These are phyloP conservation scores for Myopa testacea DNA, from an alignment of 2,888 invertebrate species.

Conservation along the genomic window DNA sequence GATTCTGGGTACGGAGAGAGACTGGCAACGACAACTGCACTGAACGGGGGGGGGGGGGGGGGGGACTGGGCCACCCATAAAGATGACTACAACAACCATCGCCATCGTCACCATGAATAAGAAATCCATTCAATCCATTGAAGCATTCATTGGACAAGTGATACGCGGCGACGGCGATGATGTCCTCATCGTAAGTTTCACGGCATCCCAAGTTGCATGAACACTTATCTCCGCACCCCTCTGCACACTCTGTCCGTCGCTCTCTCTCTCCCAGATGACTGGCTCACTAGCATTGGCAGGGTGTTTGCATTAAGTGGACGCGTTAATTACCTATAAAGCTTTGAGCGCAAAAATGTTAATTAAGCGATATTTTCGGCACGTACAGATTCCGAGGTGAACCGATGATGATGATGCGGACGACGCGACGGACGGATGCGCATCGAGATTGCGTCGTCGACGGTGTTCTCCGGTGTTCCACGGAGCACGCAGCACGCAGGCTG, in stretches of 20 bases:
- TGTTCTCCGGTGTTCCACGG: constrained; percentile 17
- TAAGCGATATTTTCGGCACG: constrained; percentile 66
- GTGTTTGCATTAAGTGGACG: constrained; percentile 67
- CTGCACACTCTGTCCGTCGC: background rate
- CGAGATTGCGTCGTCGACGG: constrained; percentile 23
- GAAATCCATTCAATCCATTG: constrained; percentile 29
- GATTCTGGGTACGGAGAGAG: background rate
- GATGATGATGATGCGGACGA: background rate
- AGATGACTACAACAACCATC: constrained; percentile 42
- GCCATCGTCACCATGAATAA: constrained; percentile 11
- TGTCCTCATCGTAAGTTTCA: constrained; percentile 10
- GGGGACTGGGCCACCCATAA: constrained; percentile 58
- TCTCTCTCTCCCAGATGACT: background rate
- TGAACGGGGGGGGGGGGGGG: constrained; percentile 47
- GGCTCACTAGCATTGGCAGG: constrained; percentile 43
- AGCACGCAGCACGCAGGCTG: constrained; percentile 14
- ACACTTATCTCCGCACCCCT: background rate
- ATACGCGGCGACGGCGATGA: background rate
- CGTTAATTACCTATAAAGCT: constrained; percentile 64
- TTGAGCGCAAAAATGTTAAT: constrained; percentile 64
- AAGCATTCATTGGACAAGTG: constrained; percentile 32
- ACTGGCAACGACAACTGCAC: constrained; percentile 4
- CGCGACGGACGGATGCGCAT: background rate
- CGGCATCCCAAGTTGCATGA: background rate
- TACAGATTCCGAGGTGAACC: constrained; percentile 45